Evolutionary conservation across 2,113 vertebrate species (phyloP).

Genomic region (Carassius carassius): DNA sequence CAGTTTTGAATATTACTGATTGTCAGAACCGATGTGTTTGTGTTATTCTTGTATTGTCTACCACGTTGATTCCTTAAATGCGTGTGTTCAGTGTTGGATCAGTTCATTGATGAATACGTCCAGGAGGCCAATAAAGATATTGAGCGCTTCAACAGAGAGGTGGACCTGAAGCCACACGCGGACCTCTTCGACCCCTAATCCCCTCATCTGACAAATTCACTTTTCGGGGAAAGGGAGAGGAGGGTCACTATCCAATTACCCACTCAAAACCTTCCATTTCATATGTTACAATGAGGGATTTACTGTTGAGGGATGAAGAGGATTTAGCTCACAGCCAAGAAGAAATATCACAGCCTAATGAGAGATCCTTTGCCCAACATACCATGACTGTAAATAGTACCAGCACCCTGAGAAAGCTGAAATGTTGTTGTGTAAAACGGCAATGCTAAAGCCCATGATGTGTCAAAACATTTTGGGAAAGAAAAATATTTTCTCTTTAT

Average conservation of each 20-base stretch:
- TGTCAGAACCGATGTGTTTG: background rate
- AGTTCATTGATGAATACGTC: conserved; percentile 89
- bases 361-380: conserved; percentile 34
- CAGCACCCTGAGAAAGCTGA: conserved; percentile 7
- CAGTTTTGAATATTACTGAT: background rate
- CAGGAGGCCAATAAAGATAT: conserved; percentile 89
- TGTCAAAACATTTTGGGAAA: background rate
- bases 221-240: background rate
- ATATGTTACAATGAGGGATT: conserved; percentile 4
- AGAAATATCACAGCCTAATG: conserved; percentile 41
- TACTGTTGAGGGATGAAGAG: conserved; percentile 10
- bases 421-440: background rate
- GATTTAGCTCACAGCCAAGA: conserved; percentile 23
- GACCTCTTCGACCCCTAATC: conserved; percentile 85
- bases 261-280: conserved; percentile 20
- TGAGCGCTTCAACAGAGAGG: conserved; percentile 86
- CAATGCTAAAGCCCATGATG: background rate
- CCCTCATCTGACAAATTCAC: conserved; percentile 32
- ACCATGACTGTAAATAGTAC: conserved; percentile 37
- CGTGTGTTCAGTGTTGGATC: conserved; percentile 84
- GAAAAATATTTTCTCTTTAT: background rate
- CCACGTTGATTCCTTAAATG: conserved; percentile 72
- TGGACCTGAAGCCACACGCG: conserved; percentile 83
- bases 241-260: conserved; percentile 28
- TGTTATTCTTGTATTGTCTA: background rate